phyloP scores from a whole-genome alignment of 92 coral and sea anemone species.

The Phymanthus crucifer region DNA sequence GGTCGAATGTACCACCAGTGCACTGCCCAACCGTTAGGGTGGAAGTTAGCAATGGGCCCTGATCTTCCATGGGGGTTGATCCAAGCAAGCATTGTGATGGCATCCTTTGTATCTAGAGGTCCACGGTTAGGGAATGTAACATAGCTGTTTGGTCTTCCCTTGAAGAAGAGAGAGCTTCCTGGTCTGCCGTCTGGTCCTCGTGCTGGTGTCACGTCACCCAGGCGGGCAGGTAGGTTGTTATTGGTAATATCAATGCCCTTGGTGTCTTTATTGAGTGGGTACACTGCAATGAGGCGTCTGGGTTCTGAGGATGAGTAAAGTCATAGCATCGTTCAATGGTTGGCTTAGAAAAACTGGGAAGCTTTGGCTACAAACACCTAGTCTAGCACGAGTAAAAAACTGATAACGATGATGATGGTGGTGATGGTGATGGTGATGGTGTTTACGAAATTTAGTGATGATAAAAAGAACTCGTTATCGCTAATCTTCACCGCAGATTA shows the following conservation, averaged over 20 bases:
- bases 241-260: slow-evolving; percentile 59
- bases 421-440: too few species aligned
- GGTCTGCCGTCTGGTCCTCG: slow-evolving; percentile 70
- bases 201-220: slow-evolving; percentile 51
- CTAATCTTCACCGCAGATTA: too few species aligned
- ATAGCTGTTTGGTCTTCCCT: slow-evolving; percentile 66
- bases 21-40: slow-evolving; percentile 76
- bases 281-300: slow-evolving; percentile 52
- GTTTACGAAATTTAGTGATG: too few species aligned
- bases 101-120: slow-evolving; percentile 62
- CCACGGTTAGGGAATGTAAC: slow-evolving; percentile 78
- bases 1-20: slow-evolving; percentile 71
- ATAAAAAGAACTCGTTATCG: too few species aligned
- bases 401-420: too few species aligned
- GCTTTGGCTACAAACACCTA: too few species aligned
- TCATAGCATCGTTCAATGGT: too few species aligned
- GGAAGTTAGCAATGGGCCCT: slow-evolving; percentile 82
- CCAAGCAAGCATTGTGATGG: slow-evolving; percentile 79
- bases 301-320: slow-evolving; percentile 6
- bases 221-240: slow-evolving; percentile 62
- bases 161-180: slow-evolving; percentile 57
- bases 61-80: slow-evolving; percentile 56
- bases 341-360: too few species aligned
- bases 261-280: slow-evolving; percentile 52
- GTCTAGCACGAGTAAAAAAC: too few species aligned